Percentiles rank a stretch among this genome's conserved stretches.
These are phyloP conservation scores for Helicoverpa armigera DNA, from an alignment of 1,140 invertebrate species.

Conservation along the genomic window DNA sequence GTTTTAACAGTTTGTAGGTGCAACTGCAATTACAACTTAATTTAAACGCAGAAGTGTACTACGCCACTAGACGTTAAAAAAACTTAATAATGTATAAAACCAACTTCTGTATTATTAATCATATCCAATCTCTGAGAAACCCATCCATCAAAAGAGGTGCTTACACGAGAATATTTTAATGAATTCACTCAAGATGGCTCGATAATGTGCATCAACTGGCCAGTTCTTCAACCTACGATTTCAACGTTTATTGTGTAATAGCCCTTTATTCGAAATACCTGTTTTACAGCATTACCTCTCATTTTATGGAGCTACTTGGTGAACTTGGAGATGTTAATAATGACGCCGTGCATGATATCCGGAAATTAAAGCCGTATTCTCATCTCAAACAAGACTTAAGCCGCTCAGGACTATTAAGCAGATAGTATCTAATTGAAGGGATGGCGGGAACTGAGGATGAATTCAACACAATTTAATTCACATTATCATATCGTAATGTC, in stretches of 20 bases:
- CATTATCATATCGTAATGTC: not conserved
- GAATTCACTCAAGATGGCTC: slow-evolving; percentile 22
- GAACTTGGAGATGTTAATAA: slow-evolving; percentile 19
- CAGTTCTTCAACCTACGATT: slow-evolving; percentile 20
- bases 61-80: not conserved
- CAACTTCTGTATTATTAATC: slow-evolving; percentile 26
- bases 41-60: not conserved
- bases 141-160: slow-evolving; percentile 24
- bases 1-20: too few species aligned
- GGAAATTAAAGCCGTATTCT: slow-evolving; percentile 35
- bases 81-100: not conserved
- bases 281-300: not conserved
- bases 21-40: not conserved
- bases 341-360: slow-evolving; percentile 23
- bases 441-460: slow-evolving; percentile 14
- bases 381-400: slow-evolving; percentile 39
- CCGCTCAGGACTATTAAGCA: slow-evolving; percentile 6
- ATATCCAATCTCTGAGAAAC: not conserved
- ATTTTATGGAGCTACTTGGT: not conserved
- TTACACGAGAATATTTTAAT: slow-evolving; percentile 40
- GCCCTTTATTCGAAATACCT: slow-evolving; percentile 8
- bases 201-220: slow-evolving; percentile 12
- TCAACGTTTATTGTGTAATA: slow-evolving; percentile 19
- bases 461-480: not conserved
- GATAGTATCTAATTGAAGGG: slow-evolving; percentile 33